Conservation (phyloP, 2,797 vertebrate species). For the Percopsis omiscomaycus region DNA sequence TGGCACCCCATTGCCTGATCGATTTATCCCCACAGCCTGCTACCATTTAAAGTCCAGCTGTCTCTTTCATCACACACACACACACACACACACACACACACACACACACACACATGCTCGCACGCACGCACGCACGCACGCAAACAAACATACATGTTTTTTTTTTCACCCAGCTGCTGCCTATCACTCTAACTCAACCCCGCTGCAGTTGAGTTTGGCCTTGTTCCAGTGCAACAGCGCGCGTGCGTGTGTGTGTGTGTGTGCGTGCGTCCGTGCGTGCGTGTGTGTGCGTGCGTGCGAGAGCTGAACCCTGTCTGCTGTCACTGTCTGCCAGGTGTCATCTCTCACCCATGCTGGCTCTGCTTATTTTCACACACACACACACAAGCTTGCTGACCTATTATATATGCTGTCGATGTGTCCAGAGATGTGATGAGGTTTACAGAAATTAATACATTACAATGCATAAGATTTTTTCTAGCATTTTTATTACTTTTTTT, state of each 20-base stretch:
- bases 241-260: conserved; percentile 6
- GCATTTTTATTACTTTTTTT: too few species aligned
- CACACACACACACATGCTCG: conserved; percentile 44
- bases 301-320: conserved; percentile 28
- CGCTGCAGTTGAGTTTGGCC: conserved; percentile 30
- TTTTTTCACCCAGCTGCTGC: conserved; percentile 54
- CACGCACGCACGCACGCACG: conserved; percentile 9
- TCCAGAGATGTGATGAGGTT: too few species aligned
- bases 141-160: neutral
- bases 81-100: conserved; percentile 20
- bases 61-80: conserved; percentile 60
- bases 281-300: neutral
- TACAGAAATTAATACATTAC: too few species aligned
- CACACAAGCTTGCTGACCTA: conserved; percentile 48
- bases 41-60: conserved; percentile 69
- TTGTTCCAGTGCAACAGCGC: conserved; percentile 50
- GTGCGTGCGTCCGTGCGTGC: conserved; percentile 9
- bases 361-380: conserved; percentile 45
- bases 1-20: conserved; percentile 65
- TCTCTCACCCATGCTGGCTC: conserved; percentile 47
- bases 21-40: conserved; percentile 68
- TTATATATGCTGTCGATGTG: conserved; percentile 33
- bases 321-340: conserved; percentile 53
- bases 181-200: conserved; percentile 47
- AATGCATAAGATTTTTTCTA: too few species aligned